Base-by-base conservation (phyloP, 2,888 invertebrate species). In the Uloborus plumipes region DNA sequence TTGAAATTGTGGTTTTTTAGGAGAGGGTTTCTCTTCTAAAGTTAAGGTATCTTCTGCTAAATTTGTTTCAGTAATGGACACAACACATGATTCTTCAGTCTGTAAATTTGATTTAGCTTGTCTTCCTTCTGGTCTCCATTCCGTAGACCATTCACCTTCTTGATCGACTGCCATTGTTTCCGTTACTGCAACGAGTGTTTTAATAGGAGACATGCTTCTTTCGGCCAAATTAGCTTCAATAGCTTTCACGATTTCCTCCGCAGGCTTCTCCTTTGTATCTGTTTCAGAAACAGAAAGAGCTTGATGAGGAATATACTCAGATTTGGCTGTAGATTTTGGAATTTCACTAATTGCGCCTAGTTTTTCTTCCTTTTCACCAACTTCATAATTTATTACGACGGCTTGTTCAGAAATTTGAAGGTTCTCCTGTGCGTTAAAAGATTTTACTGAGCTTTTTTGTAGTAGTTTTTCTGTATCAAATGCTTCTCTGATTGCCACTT, bases 21-120 rank as follows among this genome's bases (percentile, higher is more conserved):
- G 47, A 49, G 81, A 89, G 89, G 80, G 90, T 88, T 31, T 89
- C 87, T 13, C 88, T 74, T 86, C 84, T 26, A 72, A 58, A 18
- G 53, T 55, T 39, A 84, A 26, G 20, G 64, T 75, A 71, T 86
- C 80, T 76, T 86, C 80, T 22, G 72, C 58, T 22, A 73, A 31
- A n/a, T 79, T 77, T 11, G 83, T 79, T 70, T 85, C 84, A 14
- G 75, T 84, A 16, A 79, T 59, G 26, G 76, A 73, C 14, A 84
- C 80, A 15, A 49, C 67, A 55, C 59, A 78, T 14, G 59, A 75
- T 66, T 62, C 83, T 71, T 80, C 62, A 9, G 83, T 78, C 59
- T 81, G 67, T 14, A 77, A 53, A 20, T 79, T 58, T 14, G 67
- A 2, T 20, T 50, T 62, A 16, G 69, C 84, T 50, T 66, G 49